Percentiles rank a stretch among this genome's conserved stretches.
These are phyloP conservation scores for Pomacea canaliculata DNA, from an alignment of 2,888 invertebrate species.

Conservation along the genomic window DNA sequence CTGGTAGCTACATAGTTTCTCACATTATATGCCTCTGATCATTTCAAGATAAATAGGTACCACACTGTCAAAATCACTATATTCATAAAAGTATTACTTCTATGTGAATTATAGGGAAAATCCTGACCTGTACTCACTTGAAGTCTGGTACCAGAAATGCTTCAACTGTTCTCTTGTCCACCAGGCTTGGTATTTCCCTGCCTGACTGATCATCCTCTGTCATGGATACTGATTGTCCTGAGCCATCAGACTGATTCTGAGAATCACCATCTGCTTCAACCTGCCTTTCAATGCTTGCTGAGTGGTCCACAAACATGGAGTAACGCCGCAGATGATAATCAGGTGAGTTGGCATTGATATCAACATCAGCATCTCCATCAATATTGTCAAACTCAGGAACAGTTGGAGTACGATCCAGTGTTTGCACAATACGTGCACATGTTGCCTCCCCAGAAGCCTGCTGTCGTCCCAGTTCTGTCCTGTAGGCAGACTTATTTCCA, in stretches of 20 bases:
- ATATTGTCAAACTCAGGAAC: background rate
- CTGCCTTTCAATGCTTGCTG: slow-evolving; percentile 10
- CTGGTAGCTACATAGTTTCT: too few relatives aligned
- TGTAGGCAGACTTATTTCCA: background rate
- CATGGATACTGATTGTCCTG: slow-evolving; percentile 23
- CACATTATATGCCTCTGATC: too few relatives aligned
- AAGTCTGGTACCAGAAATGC: background rate
- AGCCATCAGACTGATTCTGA: slow-evolving; percentile 18
- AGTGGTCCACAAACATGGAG: slow-evolving; percentile 21
- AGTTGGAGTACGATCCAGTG: background rate
- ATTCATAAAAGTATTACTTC: too few relatives aligned
- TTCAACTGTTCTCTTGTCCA: background rate
- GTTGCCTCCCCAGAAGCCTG: background rate
- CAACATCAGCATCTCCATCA: slow-evolving; percentile 9
- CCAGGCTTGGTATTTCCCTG: background rate
- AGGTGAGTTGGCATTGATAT: slow-evolving; percentile 34
- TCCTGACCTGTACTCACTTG: slow-evolving; percentile 16
- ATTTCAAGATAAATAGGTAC: too few relatives aligned
- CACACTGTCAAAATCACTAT: too few relatives aligned
- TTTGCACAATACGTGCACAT: background rate
- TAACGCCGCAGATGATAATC: slow-evolving; percentile 23
- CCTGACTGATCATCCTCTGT: slow-evolving; percentile 19
- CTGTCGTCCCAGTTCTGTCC: background rate
- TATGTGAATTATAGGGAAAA: background rate
- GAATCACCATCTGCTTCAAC: slow-evolving; percentile 5